Conservation (phyloP, 2,797 vertebrate genomes). For the Muscicapa striata region DNA sequence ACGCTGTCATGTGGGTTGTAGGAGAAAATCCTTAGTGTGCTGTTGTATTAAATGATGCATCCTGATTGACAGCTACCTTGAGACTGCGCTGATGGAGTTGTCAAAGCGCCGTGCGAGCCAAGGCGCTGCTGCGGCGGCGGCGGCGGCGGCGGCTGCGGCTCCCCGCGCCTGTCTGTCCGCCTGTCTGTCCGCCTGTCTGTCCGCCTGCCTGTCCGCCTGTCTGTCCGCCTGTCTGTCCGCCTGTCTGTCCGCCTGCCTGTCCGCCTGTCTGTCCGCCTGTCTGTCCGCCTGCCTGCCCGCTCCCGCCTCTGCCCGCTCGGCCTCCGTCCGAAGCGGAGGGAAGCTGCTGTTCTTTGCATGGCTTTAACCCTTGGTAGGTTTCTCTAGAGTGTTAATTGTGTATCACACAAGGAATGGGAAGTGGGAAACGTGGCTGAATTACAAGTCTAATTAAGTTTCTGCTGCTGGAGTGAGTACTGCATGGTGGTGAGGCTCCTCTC, state of each 20-base stretch:
- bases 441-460: conserved; percentile 25
- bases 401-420: conserved; percentile 3
- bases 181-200: no score
- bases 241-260: no score
- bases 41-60: conserved; percentile 82
- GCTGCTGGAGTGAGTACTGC: background rate
- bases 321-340: background rate
- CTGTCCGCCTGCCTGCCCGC: background rate
- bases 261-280: no score
- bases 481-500: background rate
- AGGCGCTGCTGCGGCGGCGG: conserved; percentile 78
- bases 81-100: conserved; percentile 98
- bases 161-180: no score
- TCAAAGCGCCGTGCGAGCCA: conserved; percentile 88
- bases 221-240: no score
- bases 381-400: background rate
- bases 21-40: conserved; percentile 87
- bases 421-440: conserved; percentile 16
- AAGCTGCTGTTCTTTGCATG: background rate
- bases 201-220: no score
- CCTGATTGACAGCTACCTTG: conserved; percentile 99
- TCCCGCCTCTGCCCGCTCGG: background rate
- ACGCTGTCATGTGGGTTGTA: conserved; percentile 89
- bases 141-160: conserved; percentile 78
- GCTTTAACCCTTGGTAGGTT: conserved; percentile 6